These are phyloP conservation scores for Stratiomys singularior DNA, from an alignment of 2,888 invertebrate genomes.

Conservation along the genomic window DNA sequence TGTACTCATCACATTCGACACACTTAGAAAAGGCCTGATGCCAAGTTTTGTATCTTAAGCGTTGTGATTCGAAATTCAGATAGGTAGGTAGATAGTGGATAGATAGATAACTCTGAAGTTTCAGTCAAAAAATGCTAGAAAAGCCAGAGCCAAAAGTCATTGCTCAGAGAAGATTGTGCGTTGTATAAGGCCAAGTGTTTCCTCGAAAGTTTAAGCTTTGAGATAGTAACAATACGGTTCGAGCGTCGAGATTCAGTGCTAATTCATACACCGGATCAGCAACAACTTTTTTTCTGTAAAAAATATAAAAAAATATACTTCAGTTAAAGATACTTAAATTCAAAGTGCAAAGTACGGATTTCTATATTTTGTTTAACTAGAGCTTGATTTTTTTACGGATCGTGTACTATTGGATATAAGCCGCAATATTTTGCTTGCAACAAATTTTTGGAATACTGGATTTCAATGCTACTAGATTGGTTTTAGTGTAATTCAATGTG, in stretches of 20 bases:
- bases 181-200: background rate
- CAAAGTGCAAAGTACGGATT: background rate
- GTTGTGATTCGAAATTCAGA: background rate
- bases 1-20: conserved; percentile 27
- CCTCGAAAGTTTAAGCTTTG: background rate
- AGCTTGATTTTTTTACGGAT: background rate
- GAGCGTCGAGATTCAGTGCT: conserved; percentile 62
- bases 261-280: conserved; percentile 66
- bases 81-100: conserved; percentile 3
- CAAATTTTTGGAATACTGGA: conserved; percentile 13
- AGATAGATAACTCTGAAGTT: conserved; percentile 3
- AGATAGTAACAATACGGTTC: conserved; percentile 35
- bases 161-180: background rate
- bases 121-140: background rate
- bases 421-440: background rate
- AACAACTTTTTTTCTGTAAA: conserved; percentile 55
- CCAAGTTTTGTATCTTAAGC: conserved; percentile 22
- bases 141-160: conserved; percentile 30
- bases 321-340: background rate
- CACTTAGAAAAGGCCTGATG: conserved; percentile 5
- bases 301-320: conserved; percentile 23
- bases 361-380: background rate
- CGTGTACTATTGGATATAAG: conserved; percentile 5
- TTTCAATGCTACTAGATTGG: conserved; percentile 2
- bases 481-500: background rate